Evolutionary conservation across 53 echinoderm and acorn worm genomes (phyloP).

Genomic region (Glandiceps talaboti): DNA sequence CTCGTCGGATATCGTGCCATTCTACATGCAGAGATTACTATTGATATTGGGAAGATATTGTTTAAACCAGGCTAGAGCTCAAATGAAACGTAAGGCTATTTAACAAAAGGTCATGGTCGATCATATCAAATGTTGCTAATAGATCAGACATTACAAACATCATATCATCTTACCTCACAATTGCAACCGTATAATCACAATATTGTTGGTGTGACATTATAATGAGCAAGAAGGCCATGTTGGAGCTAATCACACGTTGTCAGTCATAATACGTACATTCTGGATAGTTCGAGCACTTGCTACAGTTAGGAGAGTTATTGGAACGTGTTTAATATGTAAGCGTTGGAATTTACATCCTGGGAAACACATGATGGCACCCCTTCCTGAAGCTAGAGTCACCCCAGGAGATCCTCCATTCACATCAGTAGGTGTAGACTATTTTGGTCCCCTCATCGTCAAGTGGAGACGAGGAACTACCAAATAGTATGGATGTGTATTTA

Average conservation of each 20-base stretch:
- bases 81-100: too few species aligned
- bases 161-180: slow-evolving; percentile 24
- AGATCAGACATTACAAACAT: too few species aligned
- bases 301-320: not conserved
- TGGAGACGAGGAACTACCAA: not conserved
- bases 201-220: not conserved
- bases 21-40: too few species aligned
- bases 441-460: not conserved
- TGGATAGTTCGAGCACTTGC: not conserved
- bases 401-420: not conserved
- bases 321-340: not conserved
- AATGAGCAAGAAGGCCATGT: not conserved
- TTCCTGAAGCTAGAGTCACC: not conserved
- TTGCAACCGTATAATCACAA: too few species aligned
- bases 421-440: not conserved
- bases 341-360: not conserved
- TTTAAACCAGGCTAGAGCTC: too few species aligned
- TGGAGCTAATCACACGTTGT: not conserved
- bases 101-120: too few species aligned
- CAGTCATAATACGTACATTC: not conserved
- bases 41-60: too few species aligned
- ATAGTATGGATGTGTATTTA: not conserved
- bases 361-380: not conserved
- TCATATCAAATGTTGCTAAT: too few species aligned
- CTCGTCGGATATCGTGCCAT: too few species aligned